Percentiles rank a stretch among this genome's conserved stretches.
These are phyloP conservation scores for Clarias laeviceps DNA, from an alignment of 2,797 vertebrate species.

Conservation along the genomic window DNA sequence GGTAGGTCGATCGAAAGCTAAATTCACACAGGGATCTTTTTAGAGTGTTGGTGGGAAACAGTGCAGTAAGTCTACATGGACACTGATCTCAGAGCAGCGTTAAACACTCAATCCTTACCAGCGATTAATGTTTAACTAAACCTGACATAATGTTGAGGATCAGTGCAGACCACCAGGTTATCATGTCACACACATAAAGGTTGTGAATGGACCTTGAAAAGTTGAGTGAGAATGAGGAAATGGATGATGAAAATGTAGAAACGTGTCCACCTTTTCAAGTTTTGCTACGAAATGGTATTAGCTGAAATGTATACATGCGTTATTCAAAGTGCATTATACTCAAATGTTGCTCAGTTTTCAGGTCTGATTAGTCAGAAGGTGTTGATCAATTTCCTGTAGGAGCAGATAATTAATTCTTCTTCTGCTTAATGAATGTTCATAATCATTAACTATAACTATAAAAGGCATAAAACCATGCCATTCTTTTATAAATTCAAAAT, in stretches of 20 bases:
- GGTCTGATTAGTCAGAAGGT: background rate
- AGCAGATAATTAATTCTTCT: no score
- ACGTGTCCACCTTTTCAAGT: background rate
- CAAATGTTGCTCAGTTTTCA: background rate
- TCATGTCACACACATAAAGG: background rate
- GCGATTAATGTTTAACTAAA: background rate
- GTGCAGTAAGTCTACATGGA: background rate
- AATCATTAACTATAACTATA: background rate
- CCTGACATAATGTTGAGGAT: background rate
- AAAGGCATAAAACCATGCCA: background rate
- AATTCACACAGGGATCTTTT: constrained; percentile 64
- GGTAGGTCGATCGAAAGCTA: constrained; percentile 66
- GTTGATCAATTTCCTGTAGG: background rate
- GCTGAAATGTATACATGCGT: background rate
- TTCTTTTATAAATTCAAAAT: background rate
- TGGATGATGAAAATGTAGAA: background rate
- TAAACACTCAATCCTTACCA: background rate
- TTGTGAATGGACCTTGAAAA: background rate
- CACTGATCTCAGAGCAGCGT: background rate
- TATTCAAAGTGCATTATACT: background rate
- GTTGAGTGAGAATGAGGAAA: background rate
- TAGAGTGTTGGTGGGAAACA: constrained; percentile 57
- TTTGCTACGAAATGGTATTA: background rate
- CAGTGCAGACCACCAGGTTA: background rate
- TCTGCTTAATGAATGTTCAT: background rate